These are phyloP conservation scores for Sinocyclocheilus anophthalmus DNA, from an alignment of 2,113 vertebrate genomes.

Conservation along the genomic window DNA sequence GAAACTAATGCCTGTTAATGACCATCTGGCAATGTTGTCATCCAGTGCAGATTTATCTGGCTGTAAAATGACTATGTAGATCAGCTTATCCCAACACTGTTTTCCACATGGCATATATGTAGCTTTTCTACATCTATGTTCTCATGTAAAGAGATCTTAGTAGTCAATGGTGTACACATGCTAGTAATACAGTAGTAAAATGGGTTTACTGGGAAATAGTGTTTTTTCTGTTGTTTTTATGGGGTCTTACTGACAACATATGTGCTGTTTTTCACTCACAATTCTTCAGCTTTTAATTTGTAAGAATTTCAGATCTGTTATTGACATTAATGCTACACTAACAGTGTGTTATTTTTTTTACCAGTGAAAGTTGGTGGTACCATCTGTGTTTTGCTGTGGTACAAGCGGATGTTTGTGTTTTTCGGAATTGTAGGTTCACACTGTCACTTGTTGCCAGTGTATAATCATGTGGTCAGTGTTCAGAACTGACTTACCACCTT, in stretches of 20 bases:
- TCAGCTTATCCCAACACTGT: not conserved
- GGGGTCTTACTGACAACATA: not conserved
- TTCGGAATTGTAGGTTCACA: constrained; percentile 21
- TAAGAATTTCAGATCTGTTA: not conserved
- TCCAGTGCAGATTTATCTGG: not conserved
- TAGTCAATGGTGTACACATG: not conserved
- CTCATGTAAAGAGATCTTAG: not conserved
- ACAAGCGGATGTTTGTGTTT: constrained; percentile 17
- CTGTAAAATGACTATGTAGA: not conserved
- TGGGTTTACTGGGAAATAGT: not conserved
- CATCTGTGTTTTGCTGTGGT: too few species aligned
- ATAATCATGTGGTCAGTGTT: constrained; percentile 50
- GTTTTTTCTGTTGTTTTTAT: not conserved
- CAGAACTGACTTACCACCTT: constrained; percentile 14
- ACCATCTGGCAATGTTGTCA: not conserved
- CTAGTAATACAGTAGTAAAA: too few species aligned
- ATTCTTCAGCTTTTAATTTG: not conserved
- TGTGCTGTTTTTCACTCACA: not conserved
- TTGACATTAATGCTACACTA: not conserved
- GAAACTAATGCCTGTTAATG: not conserved
- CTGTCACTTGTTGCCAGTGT: constrained; percentile 5
- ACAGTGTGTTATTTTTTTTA: not conserved
- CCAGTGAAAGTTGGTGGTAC: not conserved
- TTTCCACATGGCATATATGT: not conserved
- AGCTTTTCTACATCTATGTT: not conserved